Base-by-base conservation (phyloP, 1,140 invertebrate species). In the Akabosia matsudoensis region DNA sequence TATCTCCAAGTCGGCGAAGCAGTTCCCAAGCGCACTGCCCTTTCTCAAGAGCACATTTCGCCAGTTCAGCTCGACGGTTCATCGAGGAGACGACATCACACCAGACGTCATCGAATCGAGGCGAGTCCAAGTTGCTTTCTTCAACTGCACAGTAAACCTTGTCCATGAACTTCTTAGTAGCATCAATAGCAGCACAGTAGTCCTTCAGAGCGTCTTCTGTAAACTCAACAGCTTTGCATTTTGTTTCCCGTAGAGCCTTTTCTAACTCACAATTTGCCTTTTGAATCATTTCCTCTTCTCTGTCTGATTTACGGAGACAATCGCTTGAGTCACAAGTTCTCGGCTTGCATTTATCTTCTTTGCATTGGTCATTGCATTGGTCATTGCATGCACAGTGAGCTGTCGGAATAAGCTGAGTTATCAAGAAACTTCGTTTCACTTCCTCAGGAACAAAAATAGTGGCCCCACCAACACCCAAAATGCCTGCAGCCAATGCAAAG, bases 131-230 rank as follows among this genome's bases (percentile, higher is more conserved):
- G 33, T 71, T 76, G 22, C 79, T 78, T 18, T 79, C 74, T 34
- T 78, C 78, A 34, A 81, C 78, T 14, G 80, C 80, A 74, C 80
- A 81, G 61, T 81, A 81, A n/a, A 74, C 78, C 34, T 76, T 77
- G 34, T 81, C 78, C 78, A 81, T 78, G 67, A 81, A 81, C n/a
- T 54, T 37, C 56, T 79, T 79, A 33, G 79, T 79, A 14, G 72
- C 24, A 33, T 78, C 80, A 4, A 61, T 56, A 18, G 80, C 78
- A 30, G 79, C 80, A 24, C 80, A 81, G 51, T 79, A 81, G 14
- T 74, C 80, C 76, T 81, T 61, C 14, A 61, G 34, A 33, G 80
- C 78, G 33, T 61, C 70, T 71, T 81, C 80, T 31, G 80, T 79
- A 30, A 33, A 70, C 16, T 76, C 74, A 0, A 78, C 61, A 16